Evolutionary conservation across 1,140 invertebrate genomes (phyloP).

Genomic region (Papilio polyxenes): DNA sequence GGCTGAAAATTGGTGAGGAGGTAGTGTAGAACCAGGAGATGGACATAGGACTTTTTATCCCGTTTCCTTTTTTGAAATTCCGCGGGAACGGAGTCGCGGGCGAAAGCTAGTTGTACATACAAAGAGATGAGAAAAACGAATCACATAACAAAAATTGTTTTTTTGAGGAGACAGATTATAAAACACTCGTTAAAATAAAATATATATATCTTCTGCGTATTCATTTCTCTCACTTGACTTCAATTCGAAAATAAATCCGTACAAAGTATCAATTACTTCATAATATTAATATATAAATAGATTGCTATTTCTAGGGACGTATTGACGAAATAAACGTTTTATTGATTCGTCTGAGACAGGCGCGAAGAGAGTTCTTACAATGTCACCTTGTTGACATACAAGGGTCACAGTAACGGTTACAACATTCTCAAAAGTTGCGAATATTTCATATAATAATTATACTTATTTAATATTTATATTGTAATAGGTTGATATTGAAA

Average conservation of each 20-base stretch:
- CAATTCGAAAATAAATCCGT: neutral
- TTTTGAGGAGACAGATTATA: neutral
- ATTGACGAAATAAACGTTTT: neutral
- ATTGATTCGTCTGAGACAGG: neutral
- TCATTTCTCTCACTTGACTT: neutral
- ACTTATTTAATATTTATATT: no score
- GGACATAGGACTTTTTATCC: no score
- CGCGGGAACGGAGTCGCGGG: no score
- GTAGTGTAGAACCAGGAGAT: neutral
- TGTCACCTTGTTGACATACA: neutral
- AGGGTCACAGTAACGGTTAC: neutral
- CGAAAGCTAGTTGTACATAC: no score
- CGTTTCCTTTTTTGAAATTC: no score
- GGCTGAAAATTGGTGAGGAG: constrained; percentile 19
- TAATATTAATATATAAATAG: neutral
- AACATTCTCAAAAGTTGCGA: neutral
- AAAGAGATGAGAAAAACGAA: neutral
- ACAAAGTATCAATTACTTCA: neutral
- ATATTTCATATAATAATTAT: neutral
- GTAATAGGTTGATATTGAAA: no score
- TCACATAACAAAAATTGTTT: neutral
- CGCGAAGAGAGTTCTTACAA: neutral
- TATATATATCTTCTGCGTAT: neutral
- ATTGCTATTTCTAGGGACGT: neutral
- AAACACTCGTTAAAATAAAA: neutral